These are phyloP conservation scores for Pseudomyrmex gracilis DNA, from an alignment of 1,140 invertebrate genomes.

Conservation along the genomic window DNA sequence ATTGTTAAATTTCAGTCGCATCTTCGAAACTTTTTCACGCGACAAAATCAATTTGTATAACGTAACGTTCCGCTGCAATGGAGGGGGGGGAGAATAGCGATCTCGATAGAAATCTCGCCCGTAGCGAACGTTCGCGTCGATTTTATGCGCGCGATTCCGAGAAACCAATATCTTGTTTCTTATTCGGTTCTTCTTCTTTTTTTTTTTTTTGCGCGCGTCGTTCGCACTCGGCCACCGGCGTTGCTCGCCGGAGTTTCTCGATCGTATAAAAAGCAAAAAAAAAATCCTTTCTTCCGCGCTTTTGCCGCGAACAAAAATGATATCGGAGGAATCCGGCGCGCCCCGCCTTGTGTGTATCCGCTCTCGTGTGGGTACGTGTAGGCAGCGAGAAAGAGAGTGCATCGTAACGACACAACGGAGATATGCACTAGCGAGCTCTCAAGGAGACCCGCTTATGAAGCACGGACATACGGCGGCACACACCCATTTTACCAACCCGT, in stretches of 20 bases:
- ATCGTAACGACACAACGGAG: slow-evolving; percentile 68
- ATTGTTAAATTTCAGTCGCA: not conserved
- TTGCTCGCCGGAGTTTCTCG: not conserved
- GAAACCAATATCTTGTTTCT: too few relatives aligned
- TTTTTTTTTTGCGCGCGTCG: not conserved
- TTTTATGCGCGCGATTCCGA: too few relatives aligned
- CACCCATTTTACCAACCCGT: slow-evolving; percentile 12
- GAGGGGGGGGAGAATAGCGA: too few relatives aligned
- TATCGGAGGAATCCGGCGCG: slow-evolving; percentile 45
- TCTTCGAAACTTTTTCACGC: too few relatives aligned
- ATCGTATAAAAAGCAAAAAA: slow-evolving; percentile 22
- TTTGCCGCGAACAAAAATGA: slow-evolving; percentile 1
- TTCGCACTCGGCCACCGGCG: not conserved
- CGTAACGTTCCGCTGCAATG: too few relatives aligned
- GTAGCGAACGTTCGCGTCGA: too few relatives aligned
- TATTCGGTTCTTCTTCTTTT: not conserved
- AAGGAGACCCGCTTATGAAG: slow-evolving; percentile 75
- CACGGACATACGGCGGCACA: slow-evolving; percentile 25
- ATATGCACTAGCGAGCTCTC: slow-evolving; percentile 73
- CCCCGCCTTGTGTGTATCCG: slow-evolving; percentile 23
- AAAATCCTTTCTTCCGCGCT: slow-evolving; percentile 22
- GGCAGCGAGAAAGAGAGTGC: slow-evolving; percentile 58
- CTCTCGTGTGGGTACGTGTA: slow-evolving; percentile 38
- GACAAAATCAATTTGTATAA: too few relatives aligned
- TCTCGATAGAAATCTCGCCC: too few relatives aligned